Base-by-base conservation (phyloP, 2,113 vertebrate genomes). In the Petromus typicus region DNA sequence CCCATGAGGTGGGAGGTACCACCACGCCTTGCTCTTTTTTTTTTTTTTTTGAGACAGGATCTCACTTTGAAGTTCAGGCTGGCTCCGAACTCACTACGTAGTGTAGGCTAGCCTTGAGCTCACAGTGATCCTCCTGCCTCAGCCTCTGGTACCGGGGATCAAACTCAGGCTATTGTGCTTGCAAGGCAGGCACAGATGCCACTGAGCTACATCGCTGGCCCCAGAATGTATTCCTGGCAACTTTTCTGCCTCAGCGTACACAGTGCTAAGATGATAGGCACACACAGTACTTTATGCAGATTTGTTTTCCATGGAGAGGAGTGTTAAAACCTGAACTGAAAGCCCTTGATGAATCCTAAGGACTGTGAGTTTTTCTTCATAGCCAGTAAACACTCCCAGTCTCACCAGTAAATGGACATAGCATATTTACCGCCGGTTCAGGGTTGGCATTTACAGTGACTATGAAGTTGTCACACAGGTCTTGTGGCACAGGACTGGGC, bases 321-420 rank as follows among this genome's bases (percentile, higher is more conserved):
- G 64, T n/a, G 14, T 67, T 67, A 43, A 27, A 63, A 27, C 59
- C 40, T n/a, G 83, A 57, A 79, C 48, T 51, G 80, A 92, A 89
- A 85, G 34, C 76, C 45, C 48, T 93, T 91, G 92, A 59, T 71
- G 79, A 94, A 69, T 17, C 57, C 18, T 76, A 75, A 45, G 90
- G 90, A 76, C 40, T 43, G n/a, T 61, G 57, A 64, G 57, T 92
- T 92, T 89, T 80, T 86, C 32, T 67, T 51, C 43, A 54, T 40
- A 61, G 67, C 40, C 75, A 37, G 30, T 76, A 56, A 56, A 56
- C 54, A 34, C 43, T 51, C 34, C 54, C 9, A 6, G 30, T 56
- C 40, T 93, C 64, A 90, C 76, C 66, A 69, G 73, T 71, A 76
- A 86, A 69, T 12, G n/a, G 61, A 87, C 51, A 82, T 23, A 63